Percentiles rank a stretch among this genome's conserved stretches.
Conservation (phyloP, 2,113 vertebrate species). For the Trochalopteron elliotii region DNA sequence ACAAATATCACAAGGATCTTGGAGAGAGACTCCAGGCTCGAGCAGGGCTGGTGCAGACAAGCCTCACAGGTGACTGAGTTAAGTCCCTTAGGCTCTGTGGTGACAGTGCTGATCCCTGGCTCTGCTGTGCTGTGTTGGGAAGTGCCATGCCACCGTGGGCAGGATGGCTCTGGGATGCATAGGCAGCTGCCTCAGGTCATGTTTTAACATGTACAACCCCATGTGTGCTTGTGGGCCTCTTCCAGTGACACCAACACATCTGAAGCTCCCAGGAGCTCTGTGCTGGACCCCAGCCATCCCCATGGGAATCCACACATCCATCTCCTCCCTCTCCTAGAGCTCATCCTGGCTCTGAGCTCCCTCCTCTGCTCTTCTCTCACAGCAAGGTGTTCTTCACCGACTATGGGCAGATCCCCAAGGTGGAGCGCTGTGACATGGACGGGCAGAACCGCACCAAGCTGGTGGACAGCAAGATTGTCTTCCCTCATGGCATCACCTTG, state of each 20-base stretch:
- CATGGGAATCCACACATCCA: accelerated
- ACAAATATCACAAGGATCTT: too few relatives aligned
- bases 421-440: slow-evolving; percentile 96
- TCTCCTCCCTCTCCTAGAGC: background rate
- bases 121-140: too few relatives aligned
- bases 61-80: too few relatives aligned
- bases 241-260: too few relatives aligned
- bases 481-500: slow-evolving; percentile 93
- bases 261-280: background rate
- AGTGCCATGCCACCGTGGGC: accelerated
- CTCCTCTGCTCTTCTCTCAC: background rate
- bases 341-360: background rate
- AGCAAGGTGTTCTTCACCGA: slow-evolving; percentile 98
- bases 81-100: too few relatives aligned
- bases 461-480: slow-evolving; percentile 96
- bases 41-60: too few relatives aligned
- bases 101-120: too few relatives aligned
- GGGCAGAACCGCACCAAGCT: slow-evolving; percentile 97
- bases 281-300: background rate
- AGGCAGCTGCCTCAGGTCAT: too few relatives aligned
- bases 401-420: slow-evolving; percentile 95
- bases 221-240: too few relatives aligned
- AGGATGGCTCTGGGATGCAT: too few relatives aligned
- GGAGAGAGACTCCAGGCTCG: too few relatives aligned
- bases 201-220: too few relatives aligned